Base-by-base conservation (phyloP, 1,140 invertebrate genomes). In the Meteorus sp. region DNA sequence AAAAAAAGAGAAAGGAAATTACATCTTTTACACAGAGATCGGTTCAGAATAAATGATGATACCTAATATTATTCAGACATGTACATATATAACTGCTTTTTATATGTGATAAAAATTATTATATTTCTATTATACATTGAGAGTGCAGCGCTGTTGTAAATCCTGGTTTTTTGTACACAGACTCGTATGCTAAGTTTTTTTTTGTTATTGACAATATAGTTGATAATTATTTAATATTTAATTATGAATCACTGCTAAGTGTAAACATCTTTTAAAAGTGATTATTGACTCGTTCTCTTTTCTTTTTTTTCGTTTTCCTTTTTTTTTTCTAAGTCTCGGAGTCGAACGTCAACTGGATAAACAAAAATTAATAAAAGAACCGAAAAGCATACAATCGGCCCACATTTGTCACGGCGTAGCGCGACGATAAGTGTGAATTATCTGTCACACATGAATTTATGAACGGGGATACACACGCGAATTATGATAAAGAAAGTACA, bases 21-120 rank as follows among this genome's bases (percentile, higher is more conserved):
- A 53, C 13, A 35, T 15, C 25, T 59, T 59, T 44, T 60, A 41
- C 52, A 43, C 17, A 51, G 35, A 56, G 15, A 62, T 55, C 37
- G 17, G 23, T 53, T 59, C 17, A 54, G 56, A 51, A 67, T 68
- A 65, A 71, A 65, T 63, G 54, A 72, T 71, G 70, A 61, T 73
- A 75, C 65, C 70, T 74, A 72, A 71, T 71, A 66, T 73, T 71
- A 68, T 65, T 71, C 69, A 67, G 63, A 71, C 59, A 71, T 78
- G 71, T 78, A 77, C 63, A 75, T 77, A 71, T 70, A 57, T 51
- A 77, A 73, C 66, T 71, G 75, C 74, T 77, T 78, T 79, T 78
- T 78, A 75, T 77, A 78, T 77, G 75, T 78, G 76, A 78, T 77
- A 74, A 72, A 66, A 65, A 60, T 72, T 66, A 74, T 73, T 72